A percentile compares a stretch with the other conserved stretches of the same genome.
Evolutionary conservation across 2,797 vertebrate species (phyloP).

Genomic region (Pangasius mekongensis): DNA sequence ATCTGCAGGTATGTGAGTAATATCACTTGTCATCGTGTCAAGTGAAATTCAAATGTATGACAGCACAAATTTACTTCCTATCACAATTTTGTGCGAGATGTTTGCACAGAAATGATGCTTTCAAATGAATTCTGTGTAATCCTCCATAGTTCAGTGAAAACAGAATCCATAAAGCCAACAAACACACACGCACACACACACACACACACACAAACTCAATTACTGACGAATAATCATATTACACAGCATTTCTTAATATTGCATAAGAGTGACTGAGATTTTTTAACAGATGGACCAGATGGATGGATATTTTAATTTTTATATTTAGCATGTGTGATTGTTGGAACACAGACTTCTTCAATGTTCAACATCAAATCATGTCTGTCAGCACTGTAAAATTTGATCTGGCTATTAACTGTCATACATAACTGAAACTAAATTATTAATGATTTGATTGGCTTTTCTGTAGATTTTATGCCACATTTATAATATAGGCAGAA

Average conservation of each 20-base stretch:
- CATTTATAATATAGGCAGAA: not conserved
- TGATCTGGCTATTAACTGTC: not conserved
- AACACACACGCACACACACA: constrained; percentile 8
- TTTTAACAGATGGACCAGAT: constrained; percentile 13
- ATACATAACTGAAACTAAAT: not conserved
- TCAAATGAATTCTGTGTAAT: not conserved
- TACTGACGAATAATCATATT: constrained; percentile 12
- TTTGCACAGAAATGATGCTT: not conserved
- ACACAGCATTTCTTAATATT: not conserved
- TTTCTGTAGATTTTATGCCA: not conserved
- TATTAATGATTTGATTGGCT: not conserved
- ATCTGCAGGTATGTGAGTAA: not conserved
- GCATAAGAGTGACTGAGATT: not conserved
- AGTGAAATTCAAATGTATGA: too few relatives aligned
- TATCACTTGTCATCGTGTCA: not conserved
- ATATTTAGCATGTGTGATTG: not conserved
- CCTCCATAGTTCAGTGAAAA: not conserved
- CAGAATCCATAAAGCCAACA: not conserved
- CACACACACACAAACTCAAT: not conserved
- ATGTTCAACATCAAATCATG: not conserved
- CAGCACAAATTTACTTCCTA: not conserved
- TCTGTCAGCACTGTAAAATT: too few relatives aligned
- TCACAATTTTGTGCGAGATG: not conserved
- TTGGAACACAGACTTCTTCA: not conserved
- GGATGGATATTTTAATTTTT: not conserved